These are phyloP conservation scores for Amyelois transitella DNA, from an alignment of 1,140 invertebrate species.

Conservation along the genomic window DNA sequence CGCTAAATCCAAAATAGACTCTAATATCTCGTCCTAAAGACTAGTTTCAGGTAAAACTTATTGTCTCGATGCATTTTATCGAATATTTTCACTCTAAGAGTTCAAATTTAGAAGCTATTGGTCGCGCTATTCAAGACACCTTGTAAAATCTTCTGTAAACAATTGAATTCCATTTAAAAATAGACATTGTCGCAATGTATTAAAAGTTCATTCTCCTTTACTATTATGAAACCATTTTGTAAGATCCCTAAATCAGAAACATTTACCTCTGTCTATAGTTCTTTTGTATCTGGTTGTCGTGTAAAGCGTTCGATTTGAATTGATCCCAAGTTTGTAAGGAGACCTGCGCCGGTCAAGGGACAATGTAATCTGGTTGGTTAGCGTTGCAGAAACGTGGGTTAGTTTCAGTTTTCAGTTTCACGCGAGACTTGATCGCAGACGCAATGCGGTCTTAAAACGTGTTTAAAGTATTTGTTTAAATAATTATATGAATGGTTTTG, in stretches of 20 bases:
- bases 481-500: background rate
- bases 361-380: background rate
- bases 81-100: background rate
- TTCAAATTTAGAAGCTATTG: background rate
- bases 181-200: background rate
- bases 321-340: background rate
- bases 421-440: slow-evolving; percentile 17
- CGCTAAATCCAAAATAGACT: background rate
- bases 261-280: background rate
- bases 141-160: background rate
- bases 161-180: slow-evolving; percentile 2
- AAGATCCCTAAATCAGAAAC: background rate
- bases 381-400: slow-evolving; percentile 9
- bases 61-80: background rate
- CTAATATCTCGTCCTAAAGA: background rate
- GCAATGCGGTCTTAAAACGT: slow-evolving; percentile 12
- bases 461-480: background rate
- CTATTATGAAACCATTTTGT: background rate
- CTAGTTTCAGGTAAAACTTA: background rate
- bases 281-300: background rate
- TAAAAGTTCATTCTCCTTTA: background rate
- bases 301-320: background rate
- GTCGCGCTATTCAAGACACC: background rate
- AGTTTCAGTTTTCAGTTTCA: slow-evolving; percentile 33
- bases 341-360: background rate